A percentile compares a stretch with the other conserved stretches of the same genome.
Evolutionary conservation across 2,888 invertebrate species (phyloP).

Genomic region (Cylindroiulus punctatus): DNA sequence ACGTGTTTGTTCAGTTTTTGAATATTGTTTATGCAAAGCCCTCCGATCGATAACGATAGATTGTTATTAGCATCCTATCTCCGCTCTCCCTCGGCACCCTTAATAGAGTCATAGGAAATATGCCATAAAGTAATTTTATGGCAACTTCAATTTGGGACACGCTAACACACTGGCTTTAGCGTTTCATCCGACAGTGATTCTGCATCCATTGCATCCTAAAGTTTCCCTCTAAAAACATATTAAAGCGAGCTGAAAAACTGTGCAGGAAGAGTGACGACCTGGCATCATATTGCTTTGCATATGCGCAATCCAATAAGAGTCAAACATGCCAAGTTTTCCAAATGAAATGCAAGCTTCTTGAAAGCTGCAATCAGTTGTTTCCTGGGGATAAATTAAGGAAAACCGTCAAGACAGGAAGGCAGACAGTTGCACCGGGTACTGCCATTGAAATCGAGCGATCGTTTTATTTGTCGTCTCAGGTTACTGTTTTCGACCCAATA

Average conservation of each 20-base stretch:
- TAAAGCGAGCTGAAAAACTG: neutral
- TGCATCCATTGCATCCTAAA: neutral
- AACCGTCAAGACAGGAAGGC: neutral
- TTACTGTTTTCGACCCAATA: neutral
- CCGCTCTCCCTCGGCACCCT: neutral
- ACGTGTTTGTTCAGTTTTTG: neutral
- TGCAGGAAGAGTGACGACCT: neutral
- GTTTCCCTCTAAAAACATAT: neutral
- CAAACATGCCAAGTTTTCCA: conserved; percentile 33
- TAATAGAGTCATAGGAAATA: neutral
- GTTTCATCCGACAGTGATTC: conserved; percentile 1
- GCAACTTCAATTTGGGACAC: conserved; percentile 28
- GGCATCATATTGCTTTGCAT: neutral
- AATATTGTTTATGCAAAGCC: conserved; percentile 28
- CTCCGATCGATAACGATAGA: conserved; percentile 1
- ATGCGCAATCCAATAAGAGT: conserved; percentile 1
- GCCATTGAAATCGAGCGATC: neutral
- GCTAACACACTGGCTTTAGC: neutral
- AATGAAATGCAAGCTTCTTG: neutral
- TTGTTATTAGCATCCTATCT: conserved; percentile 10
- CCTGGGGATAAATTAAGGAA: neutral
- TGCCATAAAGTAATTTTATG: conserved; percentile 27
- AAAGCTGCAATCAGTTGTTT: neutral
- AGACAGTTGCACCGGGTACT: neutral
- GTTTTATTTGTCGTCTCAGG: neutral